Percentiles rank a stretch among this genome's conserved stretches.
Evolutionary conservation across 2,797 vertebrate genomes (phyloP).

Genomic region (Neostethus bicornis): DNA sequence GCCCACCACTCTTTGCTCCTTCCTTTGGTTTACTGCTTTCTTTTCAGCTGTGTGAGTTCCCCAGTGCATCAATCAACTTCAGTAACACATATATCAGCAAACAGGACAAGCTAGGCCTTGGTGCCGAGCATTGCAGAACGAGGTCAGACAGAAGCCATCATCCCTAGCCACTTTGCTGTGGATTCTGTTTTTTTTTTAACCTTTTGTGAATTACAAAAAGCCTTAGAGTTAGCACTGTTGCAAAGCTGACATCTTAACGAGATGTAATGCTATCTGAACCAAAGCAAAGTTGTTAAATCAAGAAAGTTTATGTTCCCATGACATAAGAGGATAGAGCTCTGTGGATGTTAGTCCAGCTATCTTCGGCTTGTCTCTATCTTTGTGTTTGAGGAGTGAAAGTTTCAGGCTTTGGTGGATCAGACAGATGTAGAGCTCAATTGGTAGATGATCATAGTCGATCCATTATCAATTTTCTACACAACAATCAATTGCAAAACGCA

Average conservation of each 20-base stretch:
- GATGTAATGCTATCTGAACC: constrained; percentile 60
- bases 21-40: constrained; percentile 72
- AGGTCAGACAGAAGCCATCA: constrained; percentile 32
- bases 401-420: constrained; percentile 35
- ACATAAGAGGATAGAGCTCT: constrained; percentile 60
- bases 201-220: constrained; percentile 28
- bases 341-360: constrained; percentile 40
- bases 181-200: constrained; percentile 10
- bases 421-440: constrained; percentile 54
- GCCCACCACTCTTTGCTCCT: constrained; percentile 73
- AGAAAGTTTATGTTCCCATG: constrained; percentile 53
- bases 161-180: constrained; percentile 12
- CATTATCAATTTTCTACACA: constrained; percentile 39
- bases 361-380: constrained; percentile 52
- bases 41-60: constrained; percentile 73
- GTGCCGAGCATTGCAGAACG: constrained; percentile 34
- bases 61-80: constrained; percentile 74
- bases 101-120: constrained; percentile 22
- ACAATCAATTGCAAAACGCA: constrained; percentile 30
- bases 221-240: constrained; percentile 26
- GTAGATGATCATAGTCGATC: constrained; percentile 33
- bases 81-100: constrained; percentile 48
- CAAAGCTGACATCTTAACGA: constrained; percentile 62
- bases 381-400: constrained; percentile 47
- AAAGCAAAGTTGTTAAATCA: constrained; percentile 63